Conservation (phyloP, 2,888 invertebrate species). For the Molorchus minor region DNA sequence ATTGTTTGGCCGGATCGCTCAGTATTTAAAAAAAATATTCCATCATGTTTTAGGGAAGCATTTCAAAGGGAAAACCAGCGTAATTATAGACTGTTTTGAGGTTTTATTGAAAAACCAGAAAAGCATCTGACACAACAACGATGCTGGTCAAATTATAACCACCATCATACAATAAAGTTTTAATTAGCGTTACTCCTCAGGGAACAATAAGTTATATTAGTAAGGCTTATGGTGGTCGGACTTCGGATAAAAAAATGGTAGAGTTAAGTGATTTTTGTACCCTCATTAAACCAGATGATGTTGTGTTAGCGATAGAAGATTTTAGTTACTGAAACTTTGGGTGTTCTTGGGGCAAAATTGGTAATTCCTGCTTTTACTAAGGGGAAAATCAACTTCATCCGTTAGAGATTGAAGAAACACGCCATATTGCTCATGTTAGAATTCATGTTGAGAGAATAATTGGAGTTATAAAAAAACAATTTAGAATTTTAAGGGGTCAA, state of each 20-base stretch:
- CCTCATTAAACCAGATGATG: conserved; percentile 2
- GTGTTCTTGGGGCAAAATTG: conserved; percentile 21
- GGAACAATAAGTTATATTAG: conserved; percentile 35
- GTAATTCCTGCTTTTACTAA: conserved; percentile 28
- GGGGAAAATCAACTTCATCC: conserved; percentile 22
- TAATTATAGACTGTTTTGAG: conserved; percentile 36
- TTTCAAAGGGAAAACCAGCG: conserved; percentile 31
- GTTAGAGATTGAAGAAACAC: conserved; percentile 21
- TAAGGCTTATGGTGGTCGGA: conserved; percentile 35
- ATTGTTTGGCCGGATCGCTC: conserved; percentile 34
- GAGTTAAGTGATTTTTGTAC: conserved; percentile 8
- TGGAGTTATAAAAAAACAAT: conserved; percentile 21
- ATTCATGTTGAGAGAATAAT: conserved; percentile 28
- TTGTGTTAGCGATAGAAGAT: conserved; percentile 21
- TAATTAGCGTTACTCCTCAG: conserved; percentile 36
- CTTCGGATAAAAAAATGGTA: conserved; percentile 32
- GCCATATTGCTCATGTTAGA: conserved; percentile 25
- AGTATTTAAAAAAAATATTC: conserved; percentile 30
- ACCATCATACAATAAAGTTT: conserved; percentile 36
- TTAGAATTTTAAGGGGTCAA: conserved; percentile 23
- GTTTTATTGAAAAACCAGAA: conserved; percentile 34
- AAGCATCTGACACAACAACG: conserved; percentile 24
- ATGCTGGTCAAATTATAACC: conserved; percentile 38
- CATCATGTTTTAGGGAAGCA: conserved; percentile 31
- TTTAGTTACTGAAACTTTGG: conserved; percentile 18